Conservation (phyloP, 35 echinoderm and acorn worm genomes). For the Heliocidaris erythrogramma region DNA sequence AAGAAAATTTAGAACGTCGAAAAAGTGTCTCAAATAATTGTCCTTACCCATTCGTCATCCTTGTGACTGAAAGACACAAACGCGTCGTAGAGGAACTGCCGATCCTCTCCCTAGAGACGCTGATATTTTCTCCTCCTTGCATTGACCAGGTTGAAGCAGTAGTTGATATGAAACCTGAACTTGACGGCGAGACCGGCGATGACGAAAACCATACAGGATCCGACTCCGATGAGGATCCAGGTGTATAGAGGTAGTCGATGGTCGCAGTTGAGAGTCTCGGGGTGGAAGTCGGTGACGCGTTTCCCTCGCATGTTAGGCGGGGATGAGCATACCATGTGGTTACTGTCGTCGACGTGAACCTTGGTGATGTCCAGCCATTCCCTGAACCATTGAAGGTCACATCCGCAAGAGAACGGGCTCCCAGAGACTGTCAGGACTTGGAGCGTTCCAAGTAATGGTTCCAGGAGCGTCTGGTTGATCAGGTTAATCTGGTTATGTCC, state of each 20-base stretch:
- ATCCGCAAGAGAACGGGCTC: conserved; percentile 73
- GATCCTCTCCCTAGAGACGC: conserved; percentile 44
- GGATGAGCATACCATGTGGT: conserved; percentile 50
- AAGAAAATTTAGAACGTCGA: too few relatives aligned
- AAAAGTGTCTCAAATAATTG: too few relatives aligned
- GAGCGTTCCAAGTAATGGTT: conserved; percentile 56
- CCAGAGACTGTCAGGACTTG: conserved; percentile 51
- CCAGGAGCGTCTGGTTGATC: conserved; percentile 61
- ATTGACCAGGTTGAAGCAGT: conserved; percentile 53
- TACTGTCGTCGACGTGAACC: conserved; percentile 45
- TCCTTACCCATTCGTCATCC: conserved; percentile 74
- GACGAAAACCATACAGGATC: conserved; percentile 25
- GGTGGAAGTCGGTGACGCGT: conserved; percentile 55
- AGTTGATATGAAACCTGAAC: conserved; percentile 60
- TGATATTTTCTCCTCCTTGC: conserved; percentile 57
- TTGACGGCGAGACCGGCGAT: not conserved
- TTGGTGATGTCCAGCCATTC: conserved; percentile 72
- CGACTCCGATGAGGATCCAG: conserved; percentile 48
- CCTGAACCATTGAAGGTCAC: conserved; percentile 78
- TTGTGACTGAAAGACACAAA: conserved; percentile 76
- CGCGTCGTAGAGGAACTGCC: conserved; percentile 63
- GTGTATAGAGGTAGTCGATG: conserved; percentile 58
- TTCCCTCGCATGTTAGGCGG: conserved; percentile 48
- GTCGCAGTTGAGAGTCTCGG: conserved; percentile 71
- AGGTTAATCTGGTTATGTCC: conserved; percentile 64